Evolutionary conservation across 1,140 invertebrate species (phyloP), one percentile per base, ranked within the genome.

Genomic region (Drosophila burlai): DNA sequence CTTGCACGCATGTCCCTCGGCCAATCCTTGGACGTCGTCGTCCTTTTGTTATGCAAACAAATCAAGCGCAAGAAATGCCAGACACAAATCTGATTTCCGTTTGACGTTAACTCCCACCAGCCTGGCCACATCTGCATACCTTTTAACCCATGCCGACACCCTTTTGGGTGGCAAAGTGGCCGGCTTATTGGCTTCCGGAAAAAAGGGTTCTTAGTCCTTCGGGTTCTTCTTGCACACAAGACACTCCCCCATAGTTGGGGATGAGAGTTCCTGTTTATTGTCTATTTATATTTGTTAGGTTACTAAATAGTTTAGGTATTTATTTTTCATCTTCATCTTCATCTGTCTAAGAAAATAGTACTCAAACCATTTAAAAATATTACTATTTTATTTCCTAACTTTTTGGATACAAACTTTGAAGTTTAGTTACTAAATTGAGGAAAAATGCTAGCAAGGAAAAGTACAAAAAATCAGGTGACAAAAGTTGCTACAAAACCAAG

Each of bases 41-140:
- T 45, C 36, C 76, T 62, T 67, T 78, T 73, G 67, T 83, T 83
- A 67, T 85, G 78, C 82, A 67, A 79, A 76, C 82, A 85, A 85
- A 85, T 85, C 83, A 81, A 72, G 71, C 80, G 52, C 47, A 76
- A 57, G 58, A 67, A 75, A 66, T 81, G 66, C 80, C 66, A 60
- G 46, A 69, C 79, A 76, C 85, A 90, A 90, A 90, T 89, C 85
- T 78, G 85, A 90, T 90, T 79, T 90, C 85, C 84, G 78, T 77
- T 71, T 72, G 77, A 83, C 68, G 67, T 46, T 67, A 50, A 24
- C 46, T 21, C 49, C n/a, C 36, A 8, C 6, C 4, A 36, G 16
- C 18, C 36, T 18, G 15, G 36, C 15, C 45, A 40, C 47, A 67
- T 57, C 52, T 49, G 52, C 61, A 57, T 67, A 43, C 63, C 57